Percentiles rank a stretch among this genome's conserved stretches.
Evolutionary conservation across 2,888 invertebrate species (phyloP).

Genomic region (Clepsis dumicolana): DNA sequence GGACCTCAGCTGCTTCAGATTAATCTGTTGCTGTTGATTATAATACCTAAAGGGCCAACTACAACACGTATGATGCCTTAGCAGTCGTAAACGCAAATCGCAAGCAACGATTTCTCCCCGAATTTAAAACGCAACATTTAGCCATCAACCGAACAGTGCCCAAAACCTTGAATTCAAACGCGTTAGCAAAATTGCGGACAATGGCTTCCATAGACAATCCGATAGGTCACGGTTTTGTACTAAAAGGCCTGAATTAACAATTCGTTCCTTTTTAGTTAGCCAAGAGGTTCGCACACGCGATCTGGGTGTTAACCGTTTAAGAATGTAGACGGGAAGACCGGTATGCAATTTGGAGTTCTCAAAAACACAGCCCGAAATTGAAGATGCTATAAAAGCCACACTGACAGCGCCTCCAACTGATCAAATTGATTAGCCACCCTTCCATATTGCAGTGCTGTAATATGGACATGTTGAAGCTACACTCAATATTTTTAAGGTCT

Average conservation of each 20-base stretch:
- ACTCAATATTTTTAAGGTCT: too few relatives aligned
- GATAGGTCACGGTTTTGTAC: conserved; percentile 50
- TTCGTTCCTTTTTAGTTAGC: conserved; percentile 68
- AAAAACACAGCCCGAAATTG: too few relatives aligned
- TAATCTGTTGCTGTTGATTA: too few relatives aligned
- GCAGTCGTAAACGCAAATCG: neutral
- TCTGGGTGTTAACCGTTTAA: conserved; percentile 14
- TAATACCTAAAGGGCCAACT: too few relatives aligned
- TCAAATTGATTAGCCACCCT: too few relatives aligned
- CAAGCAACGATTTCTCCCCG: neutral
- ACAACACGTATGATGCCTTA: too few relatives aligned
- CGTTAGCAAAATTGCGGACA: conserved; percentile 16
- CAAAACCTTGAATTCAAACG: conserved; percentile 19
- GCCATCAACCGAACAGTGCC: neutral
- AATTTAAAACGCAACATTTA: conserved; percentile 2
- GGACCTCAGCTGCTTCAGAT: too few relatives aligned
- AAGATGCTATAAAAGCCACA: too few relatives aligned
- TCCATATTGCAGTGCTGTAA: too few relatives aligned
- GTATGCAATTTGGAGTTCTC: neutral
- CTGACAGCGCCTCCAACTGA: too few relatives aligned
- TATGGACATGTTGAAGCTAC: too few relatives aligned
- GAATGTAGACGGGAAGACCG: neutral
- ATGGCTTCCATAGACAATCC: conserved; percentile 31
- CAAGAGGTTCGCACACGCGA: conserved; percentile 36
- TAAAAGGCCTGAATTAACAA: conserved; percentile 72